phyloP scores from a whole-genome alignment of 2,888 invertebrate genomes.

The Drosophila nr. perissopoda region DNA sequence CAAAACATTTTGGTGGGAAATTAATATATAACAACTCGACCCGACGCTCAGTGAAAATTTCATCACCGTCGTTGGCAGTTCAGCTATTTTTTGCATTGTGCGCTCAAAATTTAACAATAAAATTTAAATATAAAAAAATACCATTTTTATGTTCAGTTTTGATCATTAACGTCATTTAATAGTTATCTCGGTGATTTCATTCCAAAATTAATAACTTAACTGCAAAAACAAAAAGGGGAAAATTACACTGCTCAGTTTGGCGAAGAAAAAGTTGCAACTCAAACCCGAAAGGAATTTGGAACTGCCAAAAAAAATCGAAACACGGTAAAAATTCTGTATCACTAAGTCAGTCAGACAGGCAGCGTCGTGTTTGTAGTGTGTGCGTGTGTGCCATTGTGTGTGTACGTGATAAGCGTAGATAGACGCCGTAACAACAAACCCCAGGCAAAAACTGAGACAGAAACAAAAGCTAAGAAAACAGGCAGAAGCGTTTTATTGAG shows the following conservation, averaged over 20 bases:
- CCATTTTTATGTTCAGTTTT: slow-evolving; percentile 43
- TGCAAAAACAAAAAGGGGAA: slow-evolving; percentile 11
- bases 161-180: slow-evolving; percentile 26
- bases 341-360: slow-evolving; percentile 60
- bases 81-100: slow-evolving; percentile 59
- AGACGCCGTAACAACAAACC: slow-evolving; percentile 73
- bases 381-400: slow-evolving; percentile 37
- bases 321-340: slow-evolving; percentile 81
- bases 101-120: slow-evolving; percentile 43
- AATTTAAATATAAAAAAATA: slow-evolving; percentile 44
- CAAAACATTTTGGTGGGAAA: slow-evolving; percentile 71
- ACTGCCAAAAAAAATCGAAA: slow-evolving; percentile 73
- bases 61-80: slow-evolving; percentile 83
- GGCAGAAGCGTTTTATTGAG: slow-evolving; percentile 62
- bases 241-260: slow-evolving; percentile 7
- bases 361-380: slow-evolving; percentile 35
- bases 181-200: slow-evolving; percentile 11
- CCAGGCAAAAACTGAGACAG: slow-evolving; percentile 31
- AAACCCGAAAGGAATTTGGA: slow-evolving; percentile 40
- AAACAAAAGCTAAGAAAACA: slow-evolving; percentile 6
- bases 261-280: slow-evolving; percentile 15
- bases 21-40: slow-evolving; percentile 63
- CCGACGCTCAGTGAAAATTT: slow-evolving; percentile 83
- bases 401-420: slow-evolving; percentile 69
- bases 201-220: slow-evolving; percentile 3